Evolutionary conservation across 2,113 vertebrate species (phyloP).

Genomic region (Oreocharis arfaki): DNA sequence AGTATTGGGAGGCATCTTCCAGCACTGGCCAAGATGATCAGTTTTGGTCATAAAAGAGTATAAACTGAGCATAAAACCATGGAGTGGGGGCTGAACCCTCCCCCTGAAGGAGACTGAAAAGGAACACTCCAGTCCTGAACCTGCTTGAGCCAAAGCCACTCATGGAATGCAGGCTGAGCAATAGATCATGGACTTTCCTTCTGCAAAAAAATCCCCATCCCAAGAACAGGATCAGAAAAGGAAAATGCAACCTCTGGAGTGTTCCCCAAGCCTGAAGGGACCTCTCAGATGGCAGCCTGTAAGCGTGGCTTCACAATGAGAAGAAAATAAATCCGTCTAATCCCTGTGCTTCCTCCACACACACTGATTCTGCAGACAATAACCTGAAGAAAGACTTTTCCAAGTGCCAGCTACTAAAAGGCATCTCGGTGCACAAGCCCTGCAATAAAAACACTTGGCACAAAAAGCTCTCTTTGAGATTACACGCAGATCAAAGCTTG

Average conservation of each 20-base stretch:
- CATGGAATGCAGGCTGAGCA: neutral
- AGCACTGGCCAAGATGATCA: neutral
- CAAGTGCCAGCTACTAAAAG: constrained; percentile 10
- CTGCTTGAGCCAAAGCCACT: neutral
- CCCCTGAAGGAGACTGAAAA: neutral
- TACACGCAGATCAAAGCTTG: constrained; percentile 20
- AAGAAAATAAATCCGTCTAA: constrained; percentile 38
- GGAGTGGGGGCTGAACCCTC: neutral
- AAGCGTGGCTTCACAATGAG: neutral
- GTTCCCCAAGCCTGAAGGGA: neutral
- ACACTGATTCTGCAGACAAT: constrained; percentile 18
- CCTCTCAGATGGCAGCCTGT: neutral
- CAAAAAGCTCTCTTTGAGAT: neutral
- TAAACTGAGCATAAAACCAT: neutral
- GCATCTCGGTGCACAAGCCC: neutral
- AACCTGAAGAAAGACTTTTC: neutral
- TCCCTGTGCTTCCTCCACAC: neutral
- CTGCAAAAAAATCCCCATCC: neutral
- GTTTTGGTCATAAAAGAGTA: neutral
- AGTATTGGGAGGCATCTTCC: neutral
- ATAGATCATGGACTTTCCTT: neutral
- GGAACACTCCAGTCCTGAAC: neutral
- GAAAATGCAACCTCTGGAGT: neutral
- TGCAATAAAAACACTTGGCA: constrained; percentile 6
- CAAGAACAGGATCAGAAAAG: neutral